Base-by-base conservation (phyloP, 1,140 invertebrate species). In the Bombus fervidus region DNA sequence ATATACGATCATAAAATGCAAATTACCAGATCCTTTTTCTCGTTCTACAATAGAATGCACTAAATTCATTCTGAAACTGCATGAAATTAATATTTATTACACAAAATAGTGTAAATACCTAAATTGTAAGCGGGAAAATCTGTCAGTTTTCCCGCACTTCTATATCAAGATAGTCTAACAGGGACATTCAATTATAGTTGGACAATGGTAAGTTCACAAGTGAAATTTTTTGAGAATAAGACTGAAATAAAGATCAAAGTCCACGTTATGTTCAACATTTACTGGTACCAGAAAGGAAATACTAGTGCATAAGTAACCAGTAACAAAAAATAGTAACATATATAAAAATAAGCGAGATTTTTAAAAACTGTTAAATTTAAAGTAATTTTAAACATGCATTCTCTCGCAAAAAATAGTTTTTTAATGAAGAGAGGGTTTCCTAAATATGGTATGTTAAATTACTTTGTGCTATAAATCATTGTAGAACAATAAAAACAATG, bases 11-110 rank as follows among this genome's bases (percentile, higher is more conserved):
- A 53, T 43, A 69, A 73, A 43, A 80, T 43, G 80, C 83, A 82
- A 88, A 89, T 93, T 92, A 95, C 94, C 92, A 8, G 87, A 91
- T 77, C 94, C 94, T 79, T 87, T 82, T 80, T 93, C 90, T 83
- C 94, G 92, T 89, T 81, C 87, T 25, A 90, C 79, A 84, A 95
- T 83, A 43, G 90, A 89, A 72, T 89, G 83, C 43, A 92, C 87
- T 28, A 94, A 83, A 86, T 92, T 94, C 94, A 94, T 95, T 89
- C 74, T 93, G 68, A 76, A 62, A 53, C 81, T 81, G 53, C 87
- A 92, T 92, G 53, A 89, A 91, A 72, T 64, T 64, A 9, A 66
- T 79, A 47, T 87, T 86, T 53, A 68, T 85, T 71, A 64, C 57
- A 57, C 28, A 62, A 25, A 59, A 43, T 57, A 41, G 15, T 12